Evolutionary conservation across 2,888 invertebrate species (phyloP).

Genomic region (Microdon myrmicae): DNA sequence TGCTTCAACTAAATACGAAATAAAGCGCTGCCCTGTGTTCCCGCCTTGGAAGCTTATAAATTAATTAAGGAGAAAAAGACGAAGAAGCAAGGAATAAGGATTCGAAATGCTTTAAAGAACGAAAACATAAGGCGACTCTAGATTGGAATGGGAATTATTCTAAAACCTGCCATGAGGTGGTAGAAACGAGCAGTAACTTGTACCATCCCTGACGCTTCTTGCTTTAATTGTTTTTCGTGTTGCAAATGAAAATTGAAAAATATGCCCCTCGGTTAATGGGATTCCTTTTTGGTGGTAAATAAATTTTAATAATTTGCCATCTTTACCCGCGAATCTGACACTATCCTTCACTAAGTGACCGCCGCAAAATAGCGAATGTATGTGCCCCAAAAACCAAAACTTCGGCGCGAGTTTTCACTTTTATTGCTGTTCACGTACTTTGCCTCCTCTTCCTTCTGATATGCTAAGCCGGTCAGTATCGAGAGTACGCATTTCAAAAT

Average conservation of each 20-base stretch:
- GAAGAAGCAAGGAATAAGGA: conserved; percentile 5
- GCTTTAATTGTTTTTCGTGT: conserved; percentile 36
- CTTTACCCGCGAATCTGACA: conserved; percentile 29
- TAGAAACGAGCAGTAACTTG: too few species aligned
- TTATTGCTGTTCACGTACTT: too few species aligned
- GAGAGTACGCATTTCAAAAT: too few species aligned
- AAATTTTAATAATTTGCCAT: conserved; percentile 45
- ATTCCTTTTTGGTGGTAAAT: conserved; percentile 48
- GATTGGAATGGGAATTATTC: conserved; percentile 12
- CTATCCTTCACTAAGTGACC: conserved; percentile 15
- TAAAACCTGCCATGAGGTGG: neutral
- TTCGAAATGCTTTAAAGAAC: too few species aligned
- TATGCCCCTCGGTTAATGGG: conserved; percentile 43
- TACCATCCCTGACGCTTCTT: too few species aligned
- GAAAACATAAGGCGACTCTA: conserved; percentile 12
- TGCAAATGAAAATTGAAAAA: conserved; percentile 42
- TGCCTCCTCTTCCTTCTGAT: too few species aligned
- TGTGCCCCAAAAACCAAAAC: neutral
- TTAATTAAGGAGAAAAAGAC: conserved; percentile 24
- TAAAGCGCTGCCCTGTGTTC: too few species aligned
- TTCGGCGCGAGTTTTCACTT: conserved; percentile 14
- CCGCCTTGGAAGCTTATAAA: too few species aligned
- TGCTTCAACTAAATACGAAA: too few species aligned
- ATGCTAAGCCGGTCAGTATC: too few species aligned
- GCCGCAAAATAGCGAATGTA: conserved; percentile 9